Conservation (phyloP, 37 sponge, comb jelly and placozoan genomes). For the Oscarella lobularis region DNA sequence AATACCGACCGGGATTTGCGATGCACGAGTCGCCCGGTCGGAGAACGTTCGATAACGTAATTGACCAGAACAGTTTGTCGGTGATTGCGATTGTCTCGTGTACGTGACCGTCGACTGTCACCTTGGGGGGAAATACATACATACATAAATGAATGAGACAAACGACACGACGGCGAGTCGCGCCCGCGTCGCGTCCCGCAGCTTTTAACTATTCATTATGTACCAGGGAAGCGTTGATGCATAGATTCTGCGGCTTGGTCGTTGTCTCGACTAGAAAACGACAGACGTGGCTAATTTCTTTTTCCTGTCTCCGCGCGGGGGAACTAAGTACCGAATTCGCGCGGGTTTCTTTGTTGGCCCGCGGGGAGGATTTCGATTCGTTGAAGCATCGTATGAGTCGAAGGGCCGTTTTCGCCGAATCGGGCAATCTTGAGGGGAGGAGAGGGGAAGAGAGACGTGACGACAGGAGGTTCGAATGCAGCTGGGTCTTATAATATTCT, state of each 20-base stretch:
- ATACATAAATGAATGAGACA: too few species aligned
- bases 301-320: too few species aligned
- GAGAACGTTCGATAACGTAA: conserved; percentile 48
- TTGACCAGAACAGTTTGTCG: conserved; percentile 40
- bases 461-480: too few species aligned
- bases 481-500: too few species aligned
- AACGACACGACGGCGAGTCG: too few species aligned
- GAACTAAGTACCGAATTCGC: neutral
- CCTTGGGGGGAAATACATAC: neutral
- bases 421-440: too few species aligned
- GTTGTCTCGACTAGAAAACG: conserved; percentile 19
- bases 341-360: neutral
- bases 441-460: too few species aligned
- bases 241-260: neutral
- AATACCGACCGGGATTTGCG: conserved; percentile 52
- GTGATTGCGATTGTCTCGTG: conserved; percentile 33
- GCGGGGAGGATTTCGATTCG: neutral
- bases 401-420: too few species aligned
- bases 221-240: neutral
- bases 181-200: too few species aligned
- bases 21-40: conserved; percentile 43
- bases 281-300: too few species aligned
- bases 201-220: neutral
- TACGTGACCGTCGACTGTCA: conserved; percentile 36
- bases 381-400: neutral